phyloP scores from a whole-genome alignment of 1,140 invertebrate species.

The Drosophila pandora region DNA sequence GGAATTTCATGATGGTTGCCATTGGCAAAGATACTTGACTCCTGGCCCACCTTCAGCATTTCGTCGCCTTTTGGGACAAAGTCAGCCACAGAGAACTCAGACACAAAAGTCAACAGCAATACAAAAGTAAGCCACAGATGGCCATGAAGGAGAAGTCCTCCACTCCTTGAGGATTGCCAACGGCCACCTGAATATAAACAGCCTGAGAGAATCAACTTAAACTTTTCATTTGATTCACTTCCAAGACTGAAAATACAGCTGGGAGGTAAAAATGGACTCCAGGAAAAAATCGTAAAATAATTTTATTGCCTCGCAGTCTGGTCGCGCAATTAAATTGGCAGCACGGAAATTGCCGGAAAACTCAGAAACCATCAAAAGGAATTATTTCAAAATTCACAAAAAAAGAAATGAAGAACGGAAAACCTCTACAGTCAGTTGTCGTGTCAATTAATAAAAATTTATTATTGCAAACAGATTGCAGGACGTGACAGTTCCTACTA shows the following conservation, averaged over 20 bases:
- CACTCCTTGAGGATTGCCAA: constrained; percentile 24
- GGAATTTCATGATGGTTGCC: constrained; percentile 42
- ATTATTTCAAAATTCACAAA: constrained; percentile 34
- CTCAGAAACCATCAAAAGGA: constrained; percentile 47
- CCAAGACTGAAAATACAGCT: constrained; percentile 9
- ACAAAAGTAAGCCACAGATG: constrained; percentile 38
- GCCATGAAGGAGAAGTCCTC: constrained; percentile 23
- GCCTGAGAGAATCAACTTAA: constrained; percentile 67
- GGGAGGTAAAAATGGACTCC: background rate
- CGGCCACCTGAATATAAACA: constrained; percentile 23
- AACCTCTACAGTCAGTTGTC: constrained; percentile 65
- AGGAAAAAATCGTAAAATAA: constrained; percentile 74
- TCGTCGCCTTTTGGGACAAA: constrained; percentile 23
- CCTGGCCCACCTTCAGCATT: background rate
- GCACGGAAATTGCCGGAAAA: constrained; percentile 7
- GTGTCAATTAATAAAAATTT: constrained; percentile 75
- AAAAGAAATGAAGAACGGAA: constrained; percentile 10
- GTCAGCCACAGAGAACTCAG: constrained; percentile 45
- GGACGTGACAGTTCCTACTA: constrained; percentile 25
- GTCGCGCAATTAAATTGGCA: constrained; percentile 73
- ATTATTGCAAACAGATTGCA: constrained; percentile 49
- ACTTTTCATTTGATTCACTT: constrained; percentile 62
- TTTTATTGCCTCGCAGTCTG: constrained; percentile 75
- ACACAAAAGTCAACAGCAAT: constrained; percentile 37
- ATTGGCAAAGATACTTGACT: constrained; percentile 2